A percentile compares a stretch with the other conserved stretches of the same genome.
Conservation (phyloP, 2,797 vertebrate genomes). For the Valencia hispanica region DNA sequence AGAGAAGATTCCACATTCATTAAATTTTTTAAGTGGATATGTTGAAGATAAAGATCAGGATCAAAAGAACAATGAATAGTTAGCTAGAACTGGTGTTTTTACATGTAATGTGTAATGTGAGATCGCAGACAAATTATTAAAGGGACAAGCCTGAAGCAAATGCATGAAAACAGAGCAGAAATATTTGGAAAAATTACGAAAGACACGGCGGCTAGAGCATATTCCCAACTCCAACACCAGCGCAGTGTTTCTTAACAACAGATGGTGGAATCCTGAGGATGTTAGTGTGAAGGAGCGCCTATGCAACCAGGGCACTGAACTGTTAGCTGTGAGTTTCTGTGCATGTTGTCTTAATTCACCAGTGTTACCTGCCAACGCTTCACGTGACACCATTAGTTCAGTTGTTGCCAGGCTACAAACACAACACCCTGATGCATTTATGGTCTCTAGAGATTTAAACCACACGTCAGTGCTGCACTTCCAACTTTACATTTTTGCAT, state of each 20-base stretch:
- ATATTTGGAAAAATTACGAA: neutral
- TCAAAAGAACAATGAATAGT: neutral
- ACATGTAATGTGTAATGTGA: neutral
- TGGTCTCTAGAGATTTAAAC: conserved; percentile 7
- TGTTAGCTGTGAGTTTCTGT: conserved; percentile 8
- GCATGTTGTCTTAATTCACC: conserved; percentile 8
- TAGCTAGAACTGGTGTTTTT: neutral
- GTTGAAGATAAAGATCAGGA: neutral
- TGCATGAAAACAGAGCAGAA: neutral
- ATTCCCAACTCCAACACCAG: neutral
- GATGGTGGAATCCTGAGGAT: conserved; percentile 15
- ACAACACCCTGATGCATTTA: conserved; percentile 9
- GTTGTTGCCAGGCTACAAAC: conserved; percentile 13
- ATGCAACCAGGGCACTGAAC: conserved; percentile 11
- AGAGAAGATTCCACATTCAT: neutral
- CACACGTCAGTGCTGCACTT: neutral
- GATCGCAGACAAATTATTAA: neutral
- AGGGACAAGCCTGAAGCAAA: neutral
- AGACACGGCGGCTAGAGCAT: neutral
- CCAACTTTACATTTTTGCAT: neutral
- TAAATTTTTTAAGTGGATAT: neutral
- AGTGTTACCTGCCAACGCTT: conserved; percentile 16
- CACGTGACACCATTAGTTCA: conserved; percentile 4
- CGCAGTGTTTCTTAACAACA: neutral
- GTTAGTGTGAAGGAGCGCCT: conserved; percentile 1